A percentile compares a stretch with the other conserved stretches of the same genome.
phyloP scores from a whole-genome alignment of 2,113 vertebrate genomes.

The Chelonoidis abingdonii region DNA sequence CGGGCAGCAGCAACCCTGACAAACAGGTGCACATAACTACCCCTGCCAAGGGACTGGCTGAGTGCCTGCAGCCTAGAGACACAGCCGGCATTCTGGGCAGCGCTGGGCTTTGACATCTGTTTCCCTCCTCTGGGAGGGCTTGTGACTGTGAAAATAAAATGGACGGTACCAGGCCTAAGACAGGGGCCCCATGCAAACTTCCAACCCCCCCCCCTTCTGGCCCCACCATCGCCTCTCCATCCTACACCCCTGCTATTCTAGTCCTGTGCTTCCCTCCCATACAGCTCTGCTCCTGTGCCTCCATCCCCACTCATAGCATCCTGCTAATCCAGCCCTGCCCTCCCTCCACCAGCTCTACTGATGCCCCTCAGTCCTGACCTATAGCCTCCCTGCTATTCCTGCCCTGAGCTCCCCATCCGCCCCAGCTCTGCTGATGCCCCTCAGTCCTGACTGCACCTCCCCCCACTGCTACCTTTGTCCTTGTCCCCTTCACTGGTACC shows the following conservation, averaged over 20 bases:
- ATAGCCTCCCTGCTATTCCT: background rate
- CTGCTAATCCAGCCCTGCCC: background rate
- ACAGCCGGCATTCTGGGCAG: background rate
- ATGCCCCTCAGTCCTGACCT: background rate
- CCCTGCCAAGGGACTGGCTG: background rate
- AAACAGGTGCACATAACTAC: background rate
- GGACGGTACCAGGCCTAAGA: background rate
- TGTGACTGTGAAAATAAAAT: background rate
- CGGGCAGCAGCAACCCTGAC: background rate
- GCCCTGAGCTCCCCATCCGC: background rate
- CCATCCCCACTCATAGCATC: background rate
- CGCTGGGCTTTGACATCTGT: background rate
- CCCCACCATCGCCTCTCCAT: background rate
- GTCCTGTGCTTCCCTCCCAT: background rate
- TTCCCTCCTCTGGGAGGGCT: background rate
- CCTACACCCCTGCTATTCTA: background rate
- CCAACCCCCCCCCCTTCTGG: too few relatives aligned
- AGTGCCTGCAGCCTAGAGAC: too few relatives aligned
- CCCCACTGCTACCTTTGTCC: background rate
- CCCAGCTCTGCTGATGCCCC: background rate
- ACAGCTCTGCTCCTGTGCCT: background rate
- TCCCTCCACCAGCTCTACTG: too few relatives aligned
- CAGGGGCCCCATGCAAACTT: background rate
- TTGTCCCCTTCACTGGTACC: background rate
- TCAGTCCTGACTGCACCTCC: background rate